phyloP scores from a whole-genome alignment of 2,113 vertebrate species.

The Numida meleagris region DNA sequence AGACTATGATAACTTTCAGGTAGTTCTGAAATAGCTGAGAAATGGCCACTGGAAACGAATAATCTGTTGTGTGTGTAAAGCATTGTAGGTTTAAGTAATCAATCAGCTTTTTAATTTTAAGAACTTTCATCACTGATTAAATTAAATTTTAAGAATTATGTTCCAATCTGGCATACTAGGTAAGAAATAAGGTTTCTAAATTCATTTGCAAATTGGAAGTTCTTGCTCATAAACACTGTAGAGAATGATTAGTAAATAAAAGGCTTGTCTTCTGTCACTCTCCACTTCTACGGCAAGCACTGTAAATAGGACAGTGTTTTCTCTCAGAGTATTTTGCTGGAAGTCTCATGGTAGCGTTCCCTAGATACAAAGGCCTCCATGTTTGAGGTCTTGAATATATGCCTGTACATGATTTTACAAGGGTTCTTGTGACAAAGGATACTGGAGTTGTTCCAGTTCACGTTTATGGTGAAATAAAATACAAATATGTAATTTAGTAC shows the following conservation, averaged over 20 bases:
- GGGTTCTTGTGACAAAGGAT: background rate
- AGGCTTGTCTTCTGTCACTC: background rate
- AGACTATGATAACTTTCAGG: background rate
- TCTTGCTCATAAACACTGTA: background rate
- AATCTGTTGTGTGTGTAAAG: background rate
- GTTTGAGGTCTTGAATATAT: background rate
- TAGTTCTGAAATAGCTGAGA: background rate
- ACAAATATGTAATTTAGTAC: background rate
- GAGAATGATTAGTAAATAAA: background rate
- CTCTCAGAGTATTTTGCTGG: background rate
- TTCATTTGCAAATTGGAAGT: background rate
- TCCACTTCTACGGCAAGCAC: background rate
- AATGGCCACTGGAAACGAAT: background rate
- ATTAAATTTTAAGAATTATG: background rate
- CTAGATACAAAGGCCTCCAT: background rate
- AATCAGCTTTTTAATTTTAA: background rate
- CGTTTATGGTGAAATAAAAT: background rate
- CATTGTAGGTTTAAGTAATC: background rate
- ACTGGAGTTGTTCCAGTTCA: background rate
- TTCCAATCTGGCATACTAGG: background rate
- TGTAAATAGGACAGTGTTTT: background rate
- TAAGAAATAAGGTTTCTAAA: background rate
- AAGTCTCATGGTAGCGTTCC: background rate
- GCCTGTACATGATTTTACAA: background rate
- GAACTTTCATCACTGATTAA: background rate